Evolutionary conservation across 2,797 vertebrate species (phyloP).

Genomic region (Glyptemys insculpta): DNA sequence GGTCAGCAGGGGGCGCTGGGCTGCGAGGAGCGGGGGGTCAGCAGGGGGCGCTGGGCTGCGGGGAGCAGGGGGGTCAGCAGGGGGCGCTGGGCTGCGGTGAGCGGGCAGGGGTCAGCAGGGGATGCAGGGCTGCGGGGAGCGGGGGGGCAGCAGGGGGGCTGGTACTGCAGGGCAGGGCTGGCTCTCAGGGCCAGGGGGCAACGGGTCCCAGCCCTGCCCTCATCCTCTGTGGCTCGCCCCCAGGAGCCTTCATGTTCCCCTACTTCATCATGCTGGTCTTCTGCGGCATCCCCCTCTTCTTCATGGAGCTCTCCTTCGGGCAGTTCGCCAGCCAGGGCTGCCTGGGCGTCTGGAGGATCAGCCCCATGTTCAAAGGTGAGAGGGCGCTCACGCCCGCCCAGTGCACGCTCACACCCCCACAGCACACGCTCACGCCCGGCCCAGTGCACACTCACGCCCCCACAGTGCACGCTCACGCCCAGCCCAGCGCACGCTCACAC

Average conservation of each 20-base stretch:
- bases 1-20: no score
- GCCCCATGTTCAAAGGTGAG: slow-evolving; percentile 99
- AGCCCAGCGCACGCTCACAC: accelerated
- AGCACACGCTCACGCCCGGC: accelerated
- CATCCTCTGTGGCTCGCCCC: slow-evolving; percentile 21
- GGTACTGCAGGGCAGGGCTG: neutral
- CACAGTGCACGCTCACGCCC: no score
- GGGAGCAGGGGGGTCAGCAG: no score
- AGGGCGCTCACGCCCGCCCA: neutral
- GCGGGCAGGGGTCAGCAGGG: no score
- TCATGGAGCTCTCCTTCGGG: slow-evolving; percentile 97
- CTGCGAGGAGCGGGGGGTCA: no score
- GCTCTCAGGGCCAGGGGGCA: no score
- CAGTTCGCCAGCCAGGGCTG: slow-evolving; percentile 98
- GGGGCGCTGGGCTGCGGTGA: no score
- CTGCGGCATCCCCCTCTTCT: slow-evolving; percentile 98
- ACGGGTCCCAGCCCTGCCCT: neutral
- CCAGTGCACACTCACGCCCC: no score
- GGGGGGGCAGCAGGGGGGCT: no score
- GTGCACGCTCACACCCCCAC: no score
- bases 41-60: no score
- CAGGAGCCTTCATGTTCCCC: slow-evolving; percentile 98
- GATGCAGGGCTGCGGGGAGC: no score
- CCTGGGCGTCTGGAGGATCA: slow-evolving; percentile 97
- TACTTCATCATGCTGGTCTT: slow-evolving; percentile 99